Evolutionary conservation across 2,113 vertebrate species (phyloP), one percentile per base, ranked within the genome.

Genomic region (Struthidea cinerea): DNA sequence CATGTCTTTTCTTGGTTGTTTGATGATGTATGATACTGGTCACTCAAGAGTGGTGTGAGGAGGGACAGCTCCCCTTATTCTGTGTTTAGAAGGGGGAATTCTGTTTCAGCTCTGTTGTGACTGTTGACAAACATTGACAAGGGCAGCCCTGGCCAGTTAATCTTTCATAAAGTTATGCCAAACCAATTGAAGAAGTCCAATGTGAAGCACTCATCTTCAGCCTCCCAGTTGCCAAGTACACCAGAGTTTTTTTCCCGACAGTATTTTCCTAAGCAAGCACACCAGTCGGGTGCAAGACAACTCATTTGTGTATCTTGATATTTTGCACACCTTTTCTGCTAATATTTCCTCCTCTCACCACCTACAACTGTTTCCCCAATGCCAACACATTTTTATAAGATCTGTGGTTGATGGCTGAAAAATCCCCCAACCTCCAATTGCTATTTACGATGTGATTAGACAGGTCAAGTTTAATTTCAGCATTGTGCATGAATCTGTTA

Each of bases 391-490:
- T 92, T 94, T 76, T 50, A 61, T 59, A 32, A 42, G 23, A 63
- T 35, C 26, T 63, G 57, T 69, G 49, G 70, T 42, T 94, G 82
- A 94, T 49, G 80, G 70, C 30, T 93, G 57, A 86, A 88, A 68
- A 3, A 5, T 9, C 33, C 33, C 1, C 2, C 32, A 80, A 24
- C 59, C 50, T 84, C 32, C 86, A 75, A 64, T 42, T 87, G 63
- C 83, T 90, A 47, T 53, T 77, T 90, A n/a, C 19, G 5, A 68
- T 39, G 46, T 67, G 57, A 96, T 60, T 79, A 95, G 42, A 55
- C 73, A 88, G 92, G 92, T 91, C 93, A 96, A 91, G 87, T 84
- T 89, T 80, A 65, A 92, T 56, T 83, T 78, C 94, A 78, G 86
- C 73, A 80, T 55, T 28, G 10, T 84, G 67, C 80, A 60, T 61